phyloP scores from a whole-genome alignment of 2,888 invertebrate species.

The Sarcophaga subvicina region DNA sequence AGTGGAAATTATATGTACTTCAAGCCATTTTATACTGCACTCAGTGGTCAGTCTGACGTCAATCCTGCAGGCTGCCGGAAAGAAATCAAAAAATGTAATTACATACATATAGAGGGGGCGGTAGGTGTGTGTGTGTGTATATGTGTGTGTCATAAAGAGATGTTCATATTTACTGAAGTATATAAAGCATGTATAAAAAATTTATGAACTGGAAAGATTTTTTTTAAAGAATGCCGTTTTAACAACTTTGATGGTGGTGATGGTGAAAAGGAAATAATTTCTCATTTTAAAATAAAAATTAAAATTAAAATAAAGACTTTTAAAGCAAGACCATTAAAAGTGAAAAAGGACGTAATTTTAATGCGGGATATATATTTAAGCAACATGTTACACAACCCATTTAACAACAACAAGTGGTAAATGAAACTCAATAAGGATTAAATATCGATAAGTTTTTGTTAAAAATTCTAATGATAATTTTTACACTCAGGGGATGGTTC shows the following conservation, averaged over 20 bases:
- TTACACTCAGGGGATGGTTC: no score
- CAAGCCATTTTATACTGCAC: neutral
- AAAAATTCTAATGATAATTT: neutral
- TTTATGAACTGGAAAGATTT: constrained; percentile 47
- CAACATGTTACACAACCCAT: neutral
- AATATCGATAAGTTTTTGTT: neutral
- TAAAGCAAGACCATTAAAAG: neutral
- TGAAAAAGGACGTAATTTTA: neutral
- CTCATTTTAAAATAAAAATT: constrained; percentile 3
- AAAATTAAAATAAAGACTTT: constrained; percentile 2
- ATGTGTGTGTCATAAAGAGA: neutral
- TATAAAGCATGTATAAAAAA: constrained; percentile 26
- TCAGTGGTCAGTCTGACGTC: neutral
- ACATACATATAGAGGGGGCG: neutral
- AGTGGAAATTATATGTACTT: constrained; percentile 19
- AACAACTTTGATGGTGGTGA: neutral
- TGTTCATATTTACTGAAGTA: constrained; percentile 16
- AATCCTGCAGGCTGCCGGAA: constrained; percentile 1
- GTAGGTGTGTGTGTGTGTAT: neutral
- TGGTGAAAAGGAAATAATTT: neutral
- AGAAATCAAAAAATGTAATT: constrained; percentile 38
- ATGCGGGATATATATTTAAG: neutral
- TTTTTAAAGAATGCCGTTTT: no score
- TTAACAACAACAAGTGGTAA: neutral
- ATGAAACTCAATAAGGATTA: neutral